These are phyloP conservation scores for Leuctra nigra DNA, from an alignment of 2,888 invertebrate genomes.

Conservation along the genomic window DNA sequence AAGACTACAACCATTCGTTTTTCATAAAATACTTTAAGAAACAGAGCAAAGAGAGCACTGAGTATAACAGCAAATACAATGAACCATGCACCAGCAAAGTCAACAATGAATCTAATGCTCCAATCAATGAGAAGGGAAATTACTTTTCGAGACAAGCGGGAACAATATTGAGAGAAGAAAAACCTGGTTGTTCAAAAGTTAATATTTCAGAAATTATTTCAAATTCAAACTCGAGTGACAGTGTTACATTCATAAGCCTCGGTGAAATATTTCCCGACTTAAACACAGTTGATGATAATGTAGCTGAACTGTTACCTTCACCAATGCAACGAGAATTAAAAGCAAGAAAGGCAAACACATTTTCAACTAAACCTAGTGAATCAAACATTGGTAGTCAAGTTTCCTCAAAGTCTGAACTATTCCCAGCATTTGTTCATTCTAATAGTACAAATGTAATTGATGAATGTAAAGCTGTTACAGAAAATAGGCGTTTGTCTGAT, in stretches of 20 bases:
- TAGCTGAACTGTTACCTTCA: conserved; percentile 39
- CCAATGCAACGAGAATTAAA: conserved; percentile 36
- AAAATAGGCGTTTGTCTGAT: no score
- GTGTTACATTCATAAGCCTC: conserved; percentile 31
- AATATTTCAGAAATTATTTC: not conserved
- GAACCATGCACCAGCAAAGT: no score
- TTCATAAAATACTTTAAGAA: conserved; percentile 36
- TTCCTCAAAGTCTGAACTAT: not conserved
- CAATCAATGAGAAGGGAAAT: not conserved
- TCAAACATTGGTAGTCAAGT: not conserved
- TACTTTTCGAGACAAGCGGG: no score
- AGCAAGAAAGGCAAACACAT: conserved; percentile 27
- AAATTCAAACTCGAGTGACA: conserved; percentile 3
- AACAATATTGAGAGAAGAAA: no score
- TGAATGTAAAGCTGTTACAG: no score
- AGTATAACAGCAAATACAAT: not conserved
- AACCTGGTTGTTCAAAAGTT: not conserved
- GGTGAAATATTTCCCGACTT: conserved; percentile 43
- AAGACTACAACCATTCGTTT: conserved; percentile 27
- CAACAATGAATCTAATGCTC: no score
- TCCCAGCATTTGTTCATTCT: no score
- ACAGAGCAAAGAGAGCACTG: conserved; percentile 27
- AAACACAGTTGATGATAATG: conserved; percentile 39
- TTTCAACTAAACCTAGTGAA: not conserved
- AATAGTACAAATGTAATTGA: no score